Conservation (phyloP, 2,888 invertebrate species). For the Mythimna ferrago region DNA sequence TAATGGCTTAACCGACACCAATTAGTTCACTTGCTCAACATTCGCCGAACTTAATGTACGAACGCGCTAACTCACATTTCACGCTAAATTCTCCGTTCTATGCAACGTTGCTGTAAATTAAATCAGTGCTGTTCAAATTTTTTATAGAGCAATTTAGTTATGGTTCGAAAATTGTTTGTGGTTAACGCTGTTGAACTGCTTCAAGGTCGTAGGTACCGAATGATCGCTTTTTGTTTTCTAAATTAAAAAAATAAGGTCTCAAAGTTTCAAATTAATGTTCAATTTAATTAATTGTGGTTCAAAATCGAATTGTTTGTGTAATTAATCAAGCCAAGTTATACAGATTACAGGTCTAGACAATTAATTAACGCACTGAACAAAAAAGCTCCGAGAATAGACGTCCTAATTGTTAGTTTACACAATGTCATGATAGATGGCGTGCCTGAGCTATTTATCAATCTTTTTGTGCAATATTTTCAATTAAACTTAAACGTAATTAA, state of each 20-base stretch:
- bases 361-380: constrained; percentile 37
- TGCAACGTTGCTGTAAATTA: constrained; percentile 55
- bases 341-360: constrained; percentile 38
- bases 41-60: constrained; percentile 50
- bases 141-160: constrained; percentile 58
- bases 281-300: constrained; percentile 5
- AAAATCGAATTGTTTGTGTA: constrained; percentile 25
- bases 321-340: constrained; percentile 13
- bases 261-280: background rate
- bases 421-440: constrained; percentile 41
- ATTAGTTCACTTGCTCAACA: constrained; percentile 72
- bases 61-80: constrained; percentile 61
- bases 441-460: constrained; percentile 11
- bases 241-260: constrained; percentile 9
- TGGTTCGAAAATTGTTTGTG: constrained; percentile 39
- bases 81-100: constrained; percentile 57
- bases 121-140: constrained; percentile 51
- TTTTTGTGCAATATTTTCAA: constrained; percentile 27
- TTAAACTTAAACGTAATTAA: constrained; percentile 15
- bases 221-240: constrained; percentile 2
- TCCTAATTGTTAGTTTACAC: constrained; percentile 31
- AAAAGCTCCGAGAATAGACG: constrained; percentile 31
- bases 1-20: constrained; percentile 67
- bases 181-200: constrained; percentile 23
- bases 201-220: constrained; percentile 32